A percentile compares a stretch with the other conserved stretches of the same genome.
Conservation (phyloP, 2,113 vertebrate species). For the Nycticryphes semicollaris region DNA sequence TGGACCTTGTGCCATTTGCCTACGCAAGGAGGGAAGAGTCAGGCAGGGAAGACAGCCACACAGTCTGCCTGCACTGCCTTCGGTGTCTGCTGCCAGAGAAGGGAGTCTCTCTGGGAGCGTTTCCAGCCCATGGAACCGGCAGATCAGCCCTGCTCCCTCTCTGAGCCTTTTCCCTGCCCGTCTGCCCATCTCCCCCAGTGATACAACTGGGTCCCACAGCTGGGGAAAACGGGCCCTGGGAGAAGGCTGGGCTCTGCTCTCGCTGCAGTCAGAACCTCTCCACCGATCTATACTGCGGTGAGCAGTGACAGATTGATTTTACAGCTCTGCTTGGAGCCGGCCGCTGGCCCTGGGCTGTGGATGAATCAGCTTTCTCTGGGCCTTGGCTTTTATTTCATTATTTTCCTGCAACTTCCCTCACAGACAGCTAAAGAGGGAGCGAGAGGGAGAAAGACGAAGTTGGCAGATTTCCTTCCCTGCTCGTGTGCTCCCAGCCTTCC, state of each 20-base stretch:
- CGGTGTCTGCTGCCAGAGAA: background rate
- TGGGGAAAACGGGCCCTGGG: background rate
- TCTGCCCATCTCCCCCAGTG: background rate
- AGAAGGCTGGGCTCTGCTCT: conserved; percentile 31
- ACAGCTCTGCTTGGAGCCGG: conserved; percentile 67
- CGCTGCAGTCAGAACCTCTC: conserved; percentile 63
- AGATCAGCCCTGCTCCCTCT: background rate
- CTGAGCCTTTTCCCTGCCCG: background rate
- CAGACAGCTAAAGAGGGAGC: conserved; percentile 39
- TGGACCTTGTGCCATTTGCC: background rate
- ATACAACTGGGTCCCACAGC: background rate
- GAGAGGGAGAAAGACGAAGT: background rate
- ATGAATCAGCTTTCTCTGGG: conserved; percentile 77
- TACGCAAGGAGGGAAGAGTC: background rate
- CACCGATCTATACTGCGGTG: conserved; percentile 66
- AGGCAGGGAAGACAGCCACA: background rate
- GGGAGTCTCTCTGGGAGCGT: background rate
- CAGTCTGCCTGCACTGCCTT: background rate
- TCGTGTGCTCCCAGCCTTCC: background rate
- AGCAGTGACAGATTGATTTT: conserved; percentile 75
- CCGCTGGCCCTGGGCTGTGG: conserved; percentile 68
- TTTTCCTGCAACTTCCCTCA: conserved; percentile 63
- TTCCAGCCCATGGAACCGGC: background rate
- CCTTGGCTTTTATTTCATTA: conserved; percentile 71
- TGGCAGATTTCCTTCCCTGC: conserved; percentile 34